Base-by-base conservation (phyloP, 92 coral and sea anemone genomes). In the Scolanthus callimorphus region DNA sequence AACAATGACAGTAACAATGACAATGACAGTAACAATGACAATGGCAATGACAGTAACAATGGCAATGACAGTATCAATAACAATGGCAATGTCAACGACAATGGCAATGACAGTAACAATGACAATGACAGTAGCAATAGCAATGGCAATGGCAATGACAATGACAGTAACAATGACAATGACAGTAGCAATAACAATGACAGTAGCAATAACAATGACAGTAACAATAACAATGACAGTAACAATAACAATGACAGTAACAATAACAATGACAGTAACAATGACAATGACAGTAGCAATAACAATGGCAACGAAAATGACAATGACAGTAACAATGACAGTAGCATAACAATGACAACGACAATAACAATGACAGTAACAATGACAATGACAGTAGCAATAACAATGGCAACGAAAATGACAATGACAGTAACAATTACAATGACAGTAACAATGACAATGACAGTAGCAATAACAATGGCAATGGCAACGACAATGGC, bases 251-350 rank as follows among this genome's bases (percentile, higher is more conserved):
- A 39, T 39, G 29, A 39, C 15, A 25, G 34, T 4, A 39, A 0
- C 8, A 43, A 39, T 37, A 25, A 37, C 53, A 25, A 23, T 37
- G 1, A 23, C 11, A 25, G 4, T 25, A 13, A 39, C 28, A 44
- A 19, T 23, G 66, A 19, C 31, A 41, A 44, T 41, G 12, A 43
- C 11, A 39, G n/a, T 15, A 27, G 20, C 20, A 24, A 59, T 4
- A 37, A 34, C 15, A 44, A 1, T 38, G 17, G 22, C 31, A 41
- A 60, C 31, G 23, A 8, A 0, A n/a, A 20, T 9, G 66, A 41
- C 20, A 26, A 8, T 59, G 65, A 24, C n/a, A 43, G 23, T 59
- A 11, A 3, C 29, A 24, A 58, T 31, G 64, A 53, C 34, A 26
- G 27, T 0, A 13, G 1, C 60, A 55, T 55, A 0, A 55, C 17